Conservation (phyloP, 37 sponge, comb jelly and placozoan genomes). For the Aplysina aerophoba region DNA sequence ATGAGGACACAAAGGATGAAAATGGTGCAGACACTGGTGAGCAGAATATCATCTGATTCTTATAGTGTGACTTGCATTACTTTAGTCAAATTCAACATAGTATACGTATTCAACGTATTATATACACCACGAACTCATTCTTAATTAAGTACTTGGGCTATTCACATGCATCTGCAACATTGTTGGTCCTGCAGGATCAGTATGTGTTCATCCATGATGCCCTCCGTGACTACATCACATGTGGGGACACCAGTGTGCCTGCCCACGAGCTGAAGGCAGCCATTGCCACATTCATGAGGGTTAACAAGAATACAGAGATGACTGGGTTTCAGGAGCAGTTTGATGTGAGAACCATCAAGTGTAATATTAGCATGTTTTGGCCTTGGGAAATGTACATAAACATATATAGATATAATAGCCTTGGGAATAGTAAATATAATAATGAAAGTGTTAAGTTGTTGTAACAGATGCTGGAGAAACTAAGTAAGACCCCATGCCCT, state of each 20-base stretch:
- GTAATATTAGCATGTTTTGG: too few relatives aligned
- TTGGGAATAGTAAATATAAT: too few relatives aligned
- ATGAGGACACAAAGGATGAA: constrained; percentile 4
- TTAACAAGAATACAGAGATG: neutral
- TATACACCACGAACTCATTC: too few relatives aligned
- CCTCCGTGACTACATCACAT: constrained; percentile 21
- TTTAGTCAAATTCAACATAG: too few relatives aligned
- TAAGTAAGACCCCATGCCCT: constrained; percentile 1
- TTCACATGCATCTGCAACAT: too few relatives aligned
- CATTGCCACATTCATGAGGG: neutral
- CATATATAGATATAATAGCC: too few relatives aligned
- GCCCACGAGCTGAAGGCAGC: neutral
- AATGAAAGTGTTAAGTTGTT: too few relatives aligned
- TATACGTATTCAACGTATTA: too few relatives aligned
- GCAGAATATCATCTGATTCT: neutral
- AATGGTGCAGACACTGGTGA: constrained; percentile 22
- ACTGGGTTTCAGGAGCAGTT: neutral
- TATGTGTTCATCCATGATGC: constrained; percentile 23
- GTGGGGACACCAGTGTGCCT: neutral
- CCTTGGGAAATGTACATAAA: too few relatives aligned
- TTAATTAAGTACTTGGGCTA: too few relatives aligned
- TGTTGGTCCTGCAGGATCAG: constrained; percentile 8
- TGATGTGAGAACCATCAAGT: too few relatives aligned
- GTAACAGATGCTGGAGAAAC: neutral
- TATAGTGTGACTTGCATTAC: too few relatives aligned